phyloP scores from a whole-genome alignment of 2,797 vertebrate species.

The Phalanger gymnotis region DNA sequence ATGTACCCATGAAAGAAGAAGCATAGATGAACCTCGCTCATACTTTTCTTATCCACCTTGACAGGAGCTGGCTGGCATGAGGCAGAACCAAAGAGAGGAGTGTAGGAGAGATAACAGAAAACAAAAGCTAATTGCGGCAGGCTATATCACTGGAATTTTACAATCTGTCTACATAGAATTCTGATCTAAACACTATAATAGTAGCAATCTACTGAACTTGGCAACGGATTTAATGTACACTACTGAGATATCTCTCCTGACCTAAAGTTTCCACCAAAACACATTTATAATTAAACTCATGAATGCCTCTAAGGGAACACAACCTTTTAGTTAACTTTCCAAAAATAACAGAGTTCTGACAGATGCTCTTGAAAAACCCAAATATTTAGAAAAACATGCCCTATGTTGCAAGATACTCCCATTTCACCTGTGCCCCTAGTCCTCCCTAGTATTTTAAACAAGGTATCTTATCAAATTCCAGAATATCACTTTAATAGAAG shows the following conservation, averaged over 20 bases:
- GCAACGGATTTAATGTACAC: neutral
- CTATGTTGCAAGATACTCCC: neutral
- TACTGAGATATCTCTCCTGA: neutral
- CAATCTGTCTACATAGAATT: neutral
- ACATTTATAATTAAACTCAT: neutral
- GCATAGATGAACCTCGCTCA: neutral
- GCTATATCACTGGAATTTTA: neutral
- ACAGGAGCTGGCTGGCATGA: neutral
- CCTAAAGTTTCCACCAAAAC: neutral
- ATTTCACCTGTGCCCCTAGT: neutral
- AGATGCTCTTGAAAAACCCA: neutral
- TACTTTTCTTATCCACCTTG: neutral
- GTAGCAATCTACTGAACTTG: neutral
- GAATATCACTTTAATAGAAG: neutral
- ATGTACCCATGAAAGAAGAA: neutral
- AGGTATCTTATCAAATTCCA: neutral
- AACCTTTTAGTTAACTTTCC: neutral
- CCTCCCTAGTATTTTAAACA: neutral
- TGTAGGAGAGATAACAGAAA: neutral
- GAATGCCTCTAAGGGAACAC: neutral
- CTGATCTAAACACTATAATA: neutral
- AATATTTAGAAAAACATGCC: neutral
- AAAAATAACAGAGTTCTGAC: neutral
- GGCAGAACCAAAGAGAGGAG: neutral
- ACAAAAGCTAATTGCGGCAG: neutral